Evolutionary conservation across 2,797 vertebrate genomes (phyloP), one percentile per base, ranked within the genome.

Genomic region (Diceros bicornis): DNA sequence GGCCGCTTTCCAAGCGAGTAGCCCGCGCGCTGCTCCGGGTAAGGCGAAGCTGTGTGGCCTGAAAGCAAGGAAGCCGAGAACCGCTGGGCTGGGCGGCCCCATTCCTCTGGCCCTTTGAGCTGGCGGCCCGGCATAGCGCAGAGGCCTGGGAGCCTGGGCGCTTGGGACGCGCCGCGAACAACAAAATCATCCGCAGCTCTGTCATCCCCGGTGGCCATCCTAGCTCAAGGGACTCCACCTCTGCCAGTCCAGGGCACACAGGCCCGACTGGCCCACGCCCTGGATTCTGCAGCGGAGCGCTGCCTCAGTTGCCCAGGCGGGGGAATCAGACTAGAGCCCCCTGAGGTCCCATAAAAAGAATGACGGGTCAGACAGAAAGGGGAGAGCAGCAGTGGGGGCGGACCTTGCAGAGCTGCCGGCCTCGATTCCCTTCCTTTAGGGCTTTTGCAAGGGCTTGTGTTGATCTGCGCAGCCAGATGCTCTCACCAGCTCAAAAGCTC

Each of bases 151-250:
- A 81, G 8, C 23, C n/a, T 0, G 34, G 32, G 37, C 4, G 6
- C 13, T 66, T 41, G 27, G 50, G 81, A 27, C 7, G 7, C 6
- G 0, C 16, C 0, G 1, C 27, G 11, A 41, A 23, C 0, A 0
- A 69, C 74, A 78, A 85, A 78, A n/a, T 2, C 50, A 4, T 6
- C 25, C 16, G 10, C 87, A 66, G 6, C 34, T 12, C 3, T 21
- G 20, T 32, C 69, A 7, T 57, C 32, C 29, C 4, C 0, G 12
- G 6, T 34, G 25, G 91, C n/a, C 71, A 5, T 50, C n/a, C 37
- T 2, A 41, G 20, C 18, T 1, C 2, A 1, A n/a, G 17, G 17
- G 12, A 47, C 52, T 71, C 34, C n/a, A 9, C 34, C 47, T 74
- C 61, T 52, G 62, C 27, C 0, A 0, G 4, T 11, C 55, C 18